phyloP scores from a whole-genome alignment of 2,797 vertebrate genomes.

The Oryzias dopingdopingensis region DNA sequence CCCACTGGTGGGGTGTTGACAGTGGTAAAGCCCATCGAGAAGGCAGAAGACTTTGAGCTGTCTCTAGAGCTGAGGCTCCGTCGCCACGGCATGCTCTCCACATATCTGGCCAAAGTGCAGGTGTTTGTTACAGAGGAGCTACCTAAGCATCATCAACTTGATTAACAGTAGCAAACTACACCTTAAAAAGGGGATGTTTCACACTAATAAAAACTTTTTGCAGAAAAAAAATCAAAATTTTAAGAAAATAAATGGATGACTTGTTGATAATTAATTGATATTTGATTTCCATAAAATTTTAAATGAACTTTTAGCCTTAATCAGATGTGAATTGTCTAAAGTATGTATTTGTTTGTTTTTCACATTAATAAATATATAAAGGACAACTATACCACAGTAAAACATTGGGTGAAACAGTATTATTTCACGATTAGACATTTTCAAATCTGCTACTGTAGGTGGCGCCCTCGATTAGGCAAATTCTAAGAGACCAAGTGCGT shows the following conservation, averaged over 20 bases:
- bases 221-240: too few species aligned
- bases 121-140: conserved; percentile 90
- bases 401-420: conserved; percentile 26
- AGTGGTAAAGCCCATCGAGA: conserved; percentile 82
- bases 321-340: too few species aligned
- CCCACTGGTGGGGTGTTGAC: conserved; percentile 86
- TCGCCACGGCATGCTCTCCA: conserved; percentile 82
- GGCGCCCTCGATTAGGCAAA: conserved; percentile 66
- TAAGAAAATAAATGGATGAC: too few species aligned
- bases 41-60: conserved; percentile 89
- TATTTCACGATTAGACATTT: conserved; percentile 17
- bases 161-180: conserved; percentile 32
- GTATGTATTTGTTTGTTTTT: too few species aligned
- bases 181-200: conserved; percentile 27
- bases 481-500: conserved; percentile 30
- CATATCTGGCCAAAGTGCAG: conserved; percentile 88
- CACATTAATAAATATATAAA: too few species aligned
- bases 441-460: conserved; percentile 66
- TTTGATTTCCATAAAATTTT: too few species aligned
- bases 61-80: conserved; percentile 88
- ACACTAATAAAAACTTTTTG: conserved; percentile 5
- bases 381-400: too few species aligned
- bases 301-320: too few species aligned
- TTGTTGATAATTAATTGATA: too few species aligned
- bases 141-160: conserved; percentile 48